Evolutionary conservation across 37 sponge, comb jelly and placozoan species (phyloP).

Genomic region (Eunapius fragilis): DNA sequence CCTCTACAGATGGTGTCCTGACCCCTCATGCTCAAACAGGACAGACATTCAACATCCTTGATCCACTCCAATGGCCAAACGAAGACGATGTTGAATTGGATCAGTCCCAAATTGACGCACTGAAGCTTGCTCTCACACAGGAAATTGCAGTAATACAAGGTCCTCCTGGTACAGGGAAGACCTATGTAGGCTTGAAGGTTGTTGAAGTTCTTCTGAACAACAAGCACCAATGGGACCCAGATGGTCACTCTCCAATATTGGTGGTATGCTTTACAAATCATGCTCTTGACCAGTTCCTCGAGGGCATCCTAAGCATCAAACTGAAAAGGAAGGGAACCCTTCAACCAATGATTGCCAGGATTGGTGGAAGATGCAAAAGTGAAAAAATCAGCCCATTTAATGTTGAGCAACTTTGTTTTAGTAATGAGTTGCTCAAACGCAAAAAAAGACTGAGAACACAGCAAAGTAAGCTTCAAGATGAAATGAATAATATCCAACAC

Average conservation of each 20-base stretch:
- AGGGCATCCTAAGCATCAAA: conserved; percentile 17
- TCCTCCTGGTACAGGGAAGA: conserved; percentile 86
- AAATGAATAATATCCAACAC: neutral
- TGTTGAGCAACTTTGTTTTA: conserved; percentile 1
- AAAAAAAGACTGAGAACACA: neutral
- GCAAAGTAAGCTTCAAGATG: neutral
- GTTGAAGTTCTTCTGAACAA: conserved; percentile 40
- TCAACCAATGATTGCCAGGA: conserved; percentile 24
- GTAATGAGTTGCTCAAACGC: neutral
- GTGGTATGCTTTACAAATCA: conserved; percentile 79
- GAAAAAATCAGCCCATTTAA: conserved; percentile 36
- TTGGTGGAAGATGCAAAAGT: conserved; percentile 66
- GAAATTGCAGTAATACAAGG: conserved; percentile 74
- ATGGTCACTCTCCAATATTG: conserved; percentile 46
- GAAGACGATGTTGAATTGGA: conserved; percentile 31
- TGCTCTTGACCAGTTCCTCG: conserved; percentile 80
- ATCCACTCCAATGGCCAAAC: conserved; percentile 39
- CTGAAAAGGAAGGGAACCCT: neutral
- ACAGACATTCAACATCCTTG: conserved; percentile 18
- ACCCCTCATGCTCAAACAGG: neutral
- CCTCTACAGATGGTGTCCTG: neutral
- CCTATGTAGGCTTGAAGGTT: conserved; percentile 70
- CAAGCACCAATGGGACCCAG: conserved; percentile 31
- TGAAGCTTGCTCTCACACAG: conserved; percentile 47
- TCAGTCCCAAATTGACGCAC: conserved; percentile 42